phyloP scores from a whole-genome alignment of 2,888 invertebrate genomes.

The Cybosia mesomella region DNA sequence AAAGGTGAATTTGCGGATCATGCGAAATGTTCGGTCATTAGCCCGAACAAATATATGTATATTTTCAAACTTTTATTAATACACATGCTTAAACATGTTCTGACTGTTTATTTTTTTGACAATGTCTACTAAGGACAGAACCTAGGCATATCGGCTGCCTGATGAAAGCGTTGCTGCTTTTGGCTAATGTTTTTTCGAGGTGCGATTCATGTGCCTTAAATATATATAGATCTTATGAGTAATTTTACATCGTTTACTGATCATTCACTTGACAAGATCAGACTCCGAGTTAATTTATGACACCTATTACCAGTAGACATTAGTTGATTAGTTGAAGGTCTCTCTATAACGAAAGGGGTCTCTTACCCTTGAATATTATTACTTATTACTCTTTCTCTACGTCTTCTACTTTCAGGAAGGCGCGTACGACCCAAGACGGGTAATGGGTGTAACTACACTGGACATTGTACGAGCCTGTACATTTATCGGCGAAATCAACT shows the following conservation, averaged over 20 bases:
- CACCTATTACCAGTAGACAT: not conserved
- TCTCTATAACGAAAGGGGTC: not conserved
- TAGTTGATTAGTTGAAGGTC: not conserved
- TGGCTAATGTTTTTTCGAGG: not conserved
- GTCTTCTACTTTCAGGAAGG: conserved; percentile 85
- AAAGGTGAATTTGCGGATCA: too few species aligned
- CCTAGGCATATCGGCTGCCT: too few species aligned
- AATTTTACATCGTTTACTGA: not conserved
- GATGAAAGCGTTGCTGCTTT: not conserved
- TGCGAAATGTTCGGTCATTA: too few species aligned
- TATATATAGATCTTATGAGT: not conserved
- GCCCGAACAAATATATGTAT: not conserved
- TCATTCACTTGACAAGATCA: not conserved
- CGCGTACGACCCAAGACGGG: conserved; percentile 95
- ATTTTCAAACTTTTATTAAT: not conserved
- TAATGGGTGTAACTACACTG: conserved; percentile 98
- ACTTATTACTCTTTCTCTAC: not conserved
- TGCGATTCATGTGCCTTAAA: not conserved
- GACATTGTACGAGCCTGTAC: conserved; percentile 98
- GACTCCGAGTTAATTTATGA: not conserved
- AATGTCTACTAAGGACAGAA: not conserved
- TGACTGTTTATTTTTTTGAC: not conserved
- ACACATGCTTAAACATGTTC: not conserved
- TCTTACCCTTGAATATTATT: not conserved
- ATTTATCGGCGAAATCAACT: conserved; percentile 97